A percentile compares a stretch with the other conserved stretches of the same genome.
Conservation (phyloP, 2,797 vertebrate species). For the Delichon dasypus region DNA sequence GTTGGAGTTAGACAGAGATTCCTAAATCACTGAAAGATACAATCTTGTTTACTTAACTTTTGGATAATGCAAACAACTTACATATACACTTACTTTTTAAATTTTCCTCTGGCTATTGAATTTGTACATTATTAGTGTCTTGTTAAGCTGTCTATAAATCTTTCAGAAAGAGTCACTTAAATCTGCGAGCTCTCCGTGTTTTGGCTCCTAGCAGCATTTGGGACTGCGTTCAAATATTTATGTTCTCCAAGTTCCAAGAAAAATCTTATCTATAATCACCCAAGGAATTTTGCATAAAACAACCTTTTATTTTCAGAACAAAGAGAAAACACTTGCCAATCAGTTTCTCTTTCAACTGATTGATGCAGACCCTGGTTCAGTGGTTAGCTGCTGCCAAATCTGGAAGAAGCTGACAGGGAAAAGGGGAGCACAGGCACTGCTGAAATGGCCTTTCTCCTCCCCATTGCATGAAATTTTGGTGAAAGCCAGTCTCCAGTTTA, state of each 20-base stretch:
- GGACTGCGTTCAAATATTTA: constrained; percentile 11
- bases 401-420: background rate
- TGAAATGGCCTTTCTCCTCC: background rate
- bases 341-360: background rate
- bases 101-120: background rate
- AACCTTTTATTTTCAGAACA: background rate
- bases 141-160: background rate
- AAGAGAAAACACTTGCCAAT: background rate
- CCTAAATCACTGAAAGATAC: background rate
- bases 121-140: background rate
- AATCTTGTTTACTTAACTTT: background rate
- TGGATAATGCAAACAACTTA: background rate
- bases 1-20: background rate
- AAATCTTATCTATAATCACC: constrained; percentile 45
- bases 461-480: background rate
- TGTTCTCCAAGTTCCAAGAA: constrained; percentile 37
- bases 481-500: background rate
- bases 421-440: rapidly evolving
- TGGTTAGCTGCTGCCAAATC: background rate
- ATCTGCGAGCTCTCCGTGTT: background rate
- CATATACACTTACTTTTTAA: background rate
- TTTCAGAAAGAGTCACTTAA: background rate
- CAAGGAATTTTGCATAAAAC: background rate
- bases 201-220: background rate
- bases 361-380: background rate